Conservation (phyloP, 2,113 vertebrate species). For the Bos taurus region DNA sequence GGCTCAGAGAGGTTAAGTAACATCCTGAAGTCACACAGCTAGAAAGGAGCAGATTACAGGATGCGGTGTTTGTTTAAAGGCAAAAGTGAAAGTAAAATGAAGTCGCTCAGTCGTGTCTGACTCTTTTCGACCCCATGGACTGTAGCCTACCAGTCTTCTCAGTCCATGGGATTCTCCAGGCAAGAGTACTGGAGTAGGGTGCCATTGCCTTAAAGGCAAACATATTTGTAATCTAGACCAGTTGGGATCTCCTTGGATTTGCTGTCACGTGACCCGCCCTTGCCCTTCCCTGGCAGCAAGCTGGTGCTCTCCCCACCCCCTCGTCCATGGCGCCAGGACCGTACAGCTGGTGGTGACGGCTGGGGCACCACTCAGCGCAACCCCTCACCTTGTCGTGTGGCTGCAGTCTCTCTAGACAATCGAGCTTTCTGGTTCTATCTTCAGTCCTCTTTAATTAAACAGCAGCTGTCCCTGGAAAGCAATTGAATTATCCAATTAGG, state of each 20-base stretch:
- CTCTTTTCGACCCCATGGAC: too few relatives aligned
- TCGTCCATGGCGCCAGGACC: not conserved
- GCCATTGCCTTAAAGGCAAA: not conserved
- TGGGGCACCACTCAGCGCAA: fast-evolving
- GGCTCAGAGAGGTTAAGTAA: not conserved
- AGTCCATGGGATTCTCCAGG: too few relatives aligned
- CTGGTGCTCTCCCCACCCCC: not conserved
- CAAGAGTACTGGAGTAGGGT: too few relatives aligned
- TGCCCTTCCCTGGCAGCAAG: not conserved
- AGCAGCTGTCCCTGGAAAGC: slow-evolving; percentile 47
- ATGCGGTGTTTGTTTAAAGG: not conserved
- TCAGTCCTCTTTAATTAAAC: slow-evolving; percentile 62
- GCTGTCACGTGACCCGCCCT: fast-evolving
- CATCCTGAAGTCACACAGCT: not conserved
- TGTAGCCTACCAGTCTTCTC: too few relatives aligned
- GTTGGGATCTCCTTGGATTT: not conserved
- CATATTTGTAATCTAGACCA: not conserved
- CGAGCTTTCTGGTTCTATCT: not conserved
- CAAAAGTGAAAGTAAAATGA: not conserved
- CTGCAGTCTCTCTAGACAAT: not conserved
- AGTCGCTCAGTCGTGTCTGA: too few relatives aligned
- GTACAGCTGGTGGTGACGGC: fast-evolving
- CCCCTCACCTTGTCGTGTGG: not conserved
- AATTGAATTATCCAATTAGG: slow-evolving; percentile 63
- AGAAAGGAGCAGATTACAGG: not conserved